Base-by-base conservation (phyloP, 2,797 vertebrate genomes). In the Anableps anableps region DNA sequence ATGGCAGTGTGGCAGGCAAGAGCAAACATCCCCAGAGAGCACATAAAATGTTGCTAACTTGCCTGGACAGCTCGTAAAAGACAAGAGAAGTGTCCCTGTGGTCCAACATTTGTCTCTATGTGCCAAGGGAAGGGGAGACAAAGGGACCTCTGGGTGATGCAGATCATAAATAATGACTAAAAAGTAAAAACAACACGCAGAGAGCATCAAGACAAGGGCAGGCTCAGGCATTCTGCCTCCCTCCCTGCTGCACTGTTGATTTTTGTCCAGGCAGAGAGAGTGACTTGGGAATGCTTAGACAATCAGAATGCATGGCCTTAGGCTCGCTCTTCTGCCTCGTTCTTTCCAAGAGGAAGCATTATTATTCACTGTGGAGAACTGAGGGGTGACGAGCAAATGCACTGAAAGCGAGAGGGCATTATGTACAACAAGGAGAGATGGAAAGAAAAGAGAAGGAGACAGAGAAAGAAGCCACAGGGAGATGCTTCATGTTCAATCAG, bases 341-440 rank as follows among this genome's bases (percentile, higher is more conserved):
- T 81, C 87, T 85, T 86, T 91, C 81, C 48, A 55, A 81, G 85
- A 85, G 83, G 90, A 88, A 88, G 88, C 89, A 88, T 92, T 88
- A 86, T 93, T 90, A 92, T 93, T 94, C 89, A 87, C 86, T 78
- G 81, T 82, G 85, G 86, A 88, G 90, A 90, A 90, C 88, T 82
- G 84, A 83, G 88, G 86, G 89, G 41, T 87, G 90, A 89, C 84
- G 84, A 92, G 88, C 92, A 88, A 85, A 86, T 78, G 86, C 78
- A 80, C 73, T 66, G 79, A 79, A 87, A 81, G 77, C 64, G 79
- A 89, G 75, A 77, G 82, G 85, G 81, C 79, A 82, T 85, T 80
- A 82, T 90, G 90, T 86, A 86, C 86, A 84, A 88, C 86, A 84
- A 82, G 82, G 41, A 77, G 83, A 82, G 83, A 82, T 50, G 80